These are phyloP conservation scores for Melanerpes formicivorus DNA, from an alignment of 2,113 vertebrate species.

Conservation along the genomic window DNA sequence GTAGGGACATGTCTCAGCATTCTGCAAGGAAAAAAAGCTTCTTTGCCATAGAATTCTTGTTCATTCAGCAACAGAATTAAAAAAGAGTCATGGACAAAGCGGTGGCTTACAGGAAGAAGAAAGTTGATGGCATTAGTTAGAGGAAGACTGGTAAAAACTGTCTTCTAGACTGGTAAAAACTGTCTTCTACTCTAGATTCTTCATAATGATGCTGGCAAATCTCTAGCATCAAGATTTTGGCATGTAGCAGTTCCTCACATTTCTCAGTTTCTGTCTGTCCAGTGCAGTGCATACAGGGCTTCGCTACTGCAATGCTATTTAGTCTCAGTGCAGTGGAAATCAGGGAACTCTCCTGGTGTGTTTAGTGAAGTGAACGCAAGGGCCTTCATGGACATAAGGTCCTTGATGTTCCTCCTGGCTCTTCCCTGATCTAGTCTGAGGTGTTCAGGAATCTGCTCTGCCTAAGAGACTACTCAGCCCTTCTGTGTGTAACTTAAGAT, in stretches of 20 bases:
- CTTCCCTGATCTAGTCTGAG: neutral
- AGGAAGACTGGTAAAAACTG: neutral
- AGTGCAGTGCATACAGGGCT: neutral
- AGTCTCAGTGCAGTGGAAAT: neutral
- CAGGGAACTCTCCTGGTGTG: neutral
- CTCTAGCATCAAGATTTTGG: neutral
- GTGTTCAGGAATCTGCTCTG: neutral
- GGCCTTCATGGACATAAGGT: neutral
- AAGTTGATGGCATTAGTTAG: neutral
- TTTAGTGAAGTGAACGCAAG: neutral
- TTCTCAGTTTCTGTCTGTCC: neutral
- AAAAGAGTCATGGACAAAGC: neutral
- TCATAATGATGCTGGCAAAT: neutral
- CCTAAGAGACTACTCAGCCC: neutral
- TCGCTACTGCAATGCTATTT: neutral
- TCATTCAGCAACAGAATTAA: neutral
- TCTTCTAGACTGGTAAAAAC: too few species aligned
- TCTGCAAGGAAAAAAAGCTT: neutral
- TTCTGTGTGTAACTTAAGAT: neutral
- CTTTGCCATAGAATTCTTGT: neutral
- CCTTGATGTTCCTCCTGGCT: neutral
- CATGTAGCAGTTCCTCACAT: neutral
- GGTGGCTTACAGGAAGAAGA: neutral
- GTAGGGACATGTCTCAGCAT: neutral
- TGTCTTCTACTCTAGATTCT: neutral